These are phyloP conservation scores for Toxotes jaculatrix DNA, from an alignment of 2,113 vertebrate genomes.

Conservation along the genomic window DNA sequence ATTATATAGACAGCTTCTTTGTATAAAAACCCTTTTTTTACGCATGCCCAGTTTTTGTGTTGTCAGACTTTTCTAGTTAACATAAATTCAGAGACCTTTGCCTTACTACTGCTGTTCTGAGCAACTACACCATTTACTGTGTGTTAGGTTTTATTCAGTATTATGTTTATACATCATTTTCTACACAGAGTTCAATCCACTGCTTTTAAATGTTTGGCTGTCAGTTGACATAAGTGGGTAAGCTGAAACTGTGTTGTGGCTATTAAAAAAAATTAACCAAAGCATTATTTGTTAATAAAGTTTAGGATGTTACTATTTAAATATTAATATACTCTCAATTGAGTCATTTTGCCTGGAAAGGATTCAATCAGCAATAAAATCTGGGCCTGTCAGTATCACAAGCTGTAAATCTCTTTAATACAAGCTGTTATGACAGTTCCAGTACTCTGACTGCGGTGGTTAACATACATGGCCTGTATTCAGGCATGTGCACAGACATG, in stretches of 20 bases:
- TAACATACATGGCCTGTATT: background rate
- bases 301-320: background rate
- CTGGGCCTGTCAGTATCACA: background rate
- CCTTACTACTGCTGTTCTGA: too few relatives aligned
- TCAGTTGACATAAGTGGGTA: background rate
- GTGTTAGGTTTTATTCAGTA: too few relatives aligned
- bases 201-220: background rate
- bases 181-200: background rate
- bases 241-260: background rate
- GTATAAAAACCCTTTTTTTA: background rate
- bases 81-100: too few relatives aligned
- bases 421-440: background rate
- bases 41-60: background rate
- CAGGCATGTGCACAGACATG: slow-evolving; percentile 2
- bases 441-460: background rate
- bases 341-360: background rate
- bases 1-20: background rate
- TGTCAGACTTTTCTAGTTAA: background rate
- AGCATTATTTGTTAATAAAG: background rate
- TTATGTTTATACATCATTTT: background rate
- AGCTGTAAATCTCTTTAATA: background rate
- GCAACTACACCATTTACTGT: too few relatives aligned
- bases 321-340: background rate
- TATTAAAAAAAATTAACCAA: background rate
- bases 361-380: background rate